Conservation (phyloP, 2,888 invertebrate species). For the Tiliacea aurago region DNA sequence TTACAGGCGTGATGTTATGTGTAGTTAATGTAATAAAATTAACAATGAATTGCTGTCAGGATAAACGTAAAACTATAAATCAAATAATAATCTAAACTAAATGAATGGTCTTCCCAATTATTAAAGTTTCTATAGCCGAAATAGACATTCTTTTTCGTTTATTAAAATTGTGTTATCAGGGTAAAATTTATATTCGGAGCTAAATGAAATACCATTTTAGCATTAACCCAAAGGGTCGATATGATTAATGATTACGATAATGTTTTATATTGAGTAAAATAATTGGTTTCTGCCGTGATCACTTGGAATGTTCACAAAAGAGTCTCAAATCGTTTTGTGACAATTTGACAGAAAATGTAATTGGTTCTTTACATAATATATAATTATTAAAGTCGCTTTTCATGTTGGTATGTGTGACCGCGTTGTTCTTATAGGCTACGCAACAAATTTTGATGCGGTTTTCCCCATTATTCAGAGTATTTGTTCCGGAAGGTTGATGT, state of each 20-base stretch:
- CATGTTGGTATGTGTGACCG: neutral
- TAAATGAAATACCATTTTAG: constrained; percentile 11
- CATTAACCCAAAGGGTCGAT: neutral
- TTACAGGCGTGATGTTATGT: neutral
- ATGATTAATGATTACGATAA: constrained; percentile 3
- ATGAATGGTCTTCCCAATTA: neutral
- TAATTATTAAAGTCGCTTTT: neutral
- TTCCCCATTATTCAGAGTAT: neutral
- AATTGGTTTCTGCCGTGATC: neutral
- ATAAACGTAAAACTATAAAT: neutral
- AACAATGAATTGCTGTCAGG: neutral
- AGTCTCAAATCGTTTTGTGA: neutral
- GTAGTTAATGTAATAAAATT: neutral
- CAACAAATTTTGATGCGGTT: neutral
- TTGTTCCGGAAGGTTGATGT: neutral
- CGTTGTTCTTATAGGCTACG: neutral
- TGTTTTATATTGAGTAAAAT: neutral
- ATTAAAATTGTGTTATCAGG: constrained; percentile 17
- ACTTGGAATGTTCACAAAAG: neutral
- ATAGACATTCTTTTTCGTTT: neutral
- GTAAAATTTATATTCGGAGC: neutral
- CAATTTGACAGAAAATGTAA: neutral
- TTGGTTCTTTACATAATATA: neutral
- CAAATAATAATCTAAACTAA: neutral
- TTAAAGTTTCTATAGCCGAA: constrained; percentile 8